Evolutionary conservation across 1,140 invertebrate genomes (phyloP), one percentile per base, ranked within the genome.

Genomic region (Heterodera schachtii): DNA sequence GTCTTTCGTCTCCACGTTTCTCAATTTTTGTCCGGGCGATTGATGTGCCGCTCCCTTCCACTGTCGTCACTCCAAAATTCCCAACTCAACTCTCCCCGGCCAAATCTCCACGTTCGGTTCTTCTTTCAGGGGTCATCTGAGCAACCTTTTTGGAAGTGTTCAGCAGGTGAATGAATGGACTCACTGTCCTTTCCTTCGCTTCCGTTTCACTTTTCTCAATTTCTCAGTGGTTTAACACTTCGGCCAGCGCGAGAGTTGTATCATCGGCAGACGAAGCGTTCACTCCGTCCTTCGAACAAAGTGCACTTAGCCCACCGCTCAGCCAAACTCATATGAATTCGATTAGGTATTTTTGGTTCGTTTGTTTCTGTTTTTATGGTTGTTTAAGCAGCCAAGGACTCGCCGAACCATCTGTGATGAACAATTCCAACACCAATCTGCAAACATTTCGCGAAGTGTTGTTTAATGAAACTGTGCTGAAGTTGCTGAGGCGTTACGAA

Each of bases 131-230:
- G 66, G 64, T 70, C 77, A 78, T 78, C 47, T 78, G 66, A 78
- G 46, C 77, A 78, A 66, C n/a, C n/a, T 78, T 43, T 78, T 78
- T 49, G 77, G 77, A 64, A 78, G 77, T 47, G 77, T 78, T 41
- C 77, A 78, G 49, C 77, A 76, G 75, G 75, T 76, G 43, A 64
- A 44, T 19, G 52, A 16, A 41, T 75, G 6, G 7, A 6, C 3
- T 74, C 11, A 52, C 2, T 52, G 52, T 8, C 16, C 7, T 52
- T 31, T 31, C 31, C 31, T 52, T 52, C 49, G 49, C 6, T 52
- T n/a, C 16, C 9, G 3, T 60, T 64, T 52, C 43, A 46, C 8
- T 43, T 44, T 1, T 31, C 31, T 31, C n/a, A 21, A 44, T 75
- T 75, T 19, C 66, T 57, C 44, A 78, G 77, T 78, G 77, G 77